Base-by-base conservation (phyloP, 2,113 vertebrate species). In the Archocentrus centrarchus region DNA sequence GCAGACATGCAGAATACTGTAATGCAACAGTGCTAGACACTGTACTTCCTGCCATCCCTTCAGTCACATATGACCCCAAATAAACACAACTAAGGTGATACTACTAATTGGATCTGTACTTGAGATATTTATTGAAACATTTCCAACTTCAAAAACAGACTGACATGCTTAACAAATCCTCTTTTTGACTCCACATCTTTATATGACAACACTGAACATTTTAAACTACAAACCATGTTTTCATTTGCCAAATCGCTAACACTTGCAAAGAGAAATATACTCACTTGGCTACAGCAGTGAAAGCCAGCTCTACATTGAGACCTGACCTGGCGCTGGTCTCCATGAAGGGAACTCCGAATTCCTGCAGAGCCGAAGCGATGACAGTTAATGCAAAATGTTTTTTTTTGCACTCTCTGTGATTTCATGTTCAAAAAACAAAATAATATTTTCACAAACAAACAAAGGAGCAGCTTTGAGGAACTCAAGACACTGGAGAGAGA, bases 221-320 rank as follows among this genome's bases (percentile, higher is more conserved):
- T 37, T 15, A 47, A 70, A 62, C 53, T 6, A 79, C 1, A 70
- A 68, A 20, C 50, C 7, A 44, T 14, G 3, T 61, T 15, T 53
- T 50, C 22, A 68, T 20, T 30, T 9, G 22, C 58, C 9, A 2
- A 9, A 20, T 44, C 18, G 18, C 35, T 15, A 58, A 35, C 7
- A 41, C 57, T 10, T 30, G 0, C 22, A 32, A 3, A 68, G 10
- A 73, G 22, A 41, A 22, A 11, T 13, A 55, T 73, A 94, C 97
- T 97, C 88, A 99, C 98, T 97, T 98, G 6, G 97, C 98, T 1
- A 98, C 97, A 85, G 97, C 98, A 6, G 92, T 98, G 95, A 99
- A 99, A 0, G 97, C 97, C 88, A 99, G 86, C 44, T 99, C 98
- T 15, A 99, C 97, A 0, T 99, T 99, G 84, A 98, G 95, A 75